Percentiles rank a stretch among this genome's conserved stretches.
phyloP scores from a whole-genome alignment of 2,888 invertebrate genomes.

The Psococerastis gibbosa region DNA sequence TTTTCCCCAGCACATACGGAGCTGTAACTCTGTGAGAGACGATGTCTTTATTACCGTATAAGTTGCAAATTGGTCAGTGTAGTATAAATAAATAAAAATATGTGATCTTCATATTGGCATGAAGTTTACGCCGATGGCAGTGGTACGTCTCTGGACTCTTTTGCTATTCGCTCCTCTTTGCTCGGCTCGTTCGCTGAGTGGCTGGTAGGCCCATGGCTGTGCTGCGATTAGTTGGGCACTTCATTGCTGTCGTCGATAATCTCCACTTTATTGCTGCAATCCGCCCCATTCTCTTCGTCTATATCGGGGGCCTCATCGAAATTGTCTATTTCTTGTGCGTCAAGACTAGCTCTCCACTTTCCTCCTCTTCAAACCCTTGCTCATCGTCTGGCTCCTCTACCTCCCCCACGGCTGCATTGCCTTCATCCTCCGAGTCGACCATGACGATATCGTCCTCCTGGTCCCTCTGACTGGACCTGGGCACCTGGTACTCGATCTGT shows the following conservation, averaged over 20 bases:
- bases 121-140: too few species aligned
- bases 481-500: slow-evolving; percentile 66
- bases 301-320: slow-evolving; percentile 29
- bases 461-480: slow-evolving; percentile 70
- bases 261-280: slow-evolving; percentile 40
- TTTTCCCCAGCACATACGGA: not conserved
- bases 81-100: too few species aligned
- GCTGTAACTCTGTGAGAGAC: slow-evolving; percentile 2
- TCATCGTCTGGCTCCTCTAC: slow-evolving; percentile 18
- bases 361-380: slow-evolving; percentile 26
- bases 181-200: slow-evolving; percentile 17
- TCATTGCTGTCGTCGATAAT: slow-evolving; percentile 42
- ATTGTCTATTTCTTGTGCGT: slow-evolving; percentile 27
- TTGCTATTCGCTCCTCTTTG: slow-evolving; percentile 26
- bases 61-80: too few species aligned
- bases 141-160: slow-evolving; percentile 40
- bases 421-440: slow-evolving; percentile 54
- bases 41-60: too few species aligned
- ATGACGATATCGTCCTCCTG: slow-evolving; percentile 65
- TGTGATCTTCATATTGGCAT: too few species aligned
- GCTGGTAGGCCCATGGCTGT: slow-evolving; percentile 22
- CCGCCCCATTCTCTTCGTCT: slow-evolving; percentile 26
- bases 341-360: slow-evolving; percentile 32
- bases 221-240: slow-evolving; percentile 36
- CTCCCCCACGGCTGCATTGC: slow-evolving; percentile 29